Percentiles rank a stretch among this genome's conserved stretches.
phyloP scores from a whole-genome alignment of 2,113 vertebrate genomes.

The Bagarius yarrelli region DNA sequence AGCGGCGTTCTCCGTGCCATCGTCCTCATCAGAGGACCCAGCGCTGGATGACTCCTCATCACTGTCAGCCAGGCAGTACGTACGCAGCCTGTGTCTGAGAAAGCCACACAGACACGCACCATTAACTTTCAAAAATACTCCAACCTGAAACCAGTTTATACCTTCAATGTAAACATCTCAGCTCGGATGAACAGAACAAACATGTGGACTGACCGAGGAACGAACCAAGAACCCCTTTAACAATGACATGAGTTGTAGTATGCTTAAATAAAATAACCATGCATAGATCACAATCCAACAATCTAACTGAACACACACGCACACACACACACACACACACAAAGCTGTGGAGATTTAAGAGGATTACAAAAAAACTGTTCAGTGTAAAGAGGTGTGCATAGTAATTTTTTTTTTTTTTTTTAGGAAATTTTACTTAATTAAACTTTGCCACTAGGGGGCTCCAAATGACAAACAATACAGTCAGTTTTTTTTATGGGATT shows the following conservation, averaged over 20 bases:
- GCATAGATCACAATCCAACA: not conserved
- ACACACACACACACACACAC: not conserved
- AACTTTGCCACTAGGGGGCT: not conserved
- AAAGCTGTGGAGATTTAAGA: not conserved
- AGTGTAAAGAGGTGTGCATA: not conserved
- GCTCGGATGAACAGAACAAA: not conserved
- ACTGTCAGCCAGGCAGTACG: constrained; percentile 92
- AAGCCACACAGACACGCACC: constrained; percentile 45
- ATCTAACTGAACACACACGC: not conserved
- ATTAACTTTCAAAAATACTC: not conserved
- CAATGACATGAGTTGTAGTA: not conserved
- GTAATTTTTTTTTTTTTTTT: not conserved
- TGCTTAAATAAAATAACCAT: not conserved
- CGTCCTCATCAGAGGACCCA: constrained; percentile 95
- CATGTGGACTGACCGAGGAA: not conserved
- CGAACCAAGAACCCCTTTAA: not conserved
- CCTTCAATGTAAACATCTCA: not conserved
- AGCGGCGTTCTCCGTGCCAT: constrained; percentile 53
- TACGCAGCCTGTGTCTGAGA: constrained; percentile 80
- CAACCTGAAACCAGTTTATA: not conserved
- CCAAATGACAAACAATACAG: not conserved
- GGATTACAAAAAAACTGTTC: not conserved
- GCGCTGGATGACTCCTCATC: constrained; percentile 98
- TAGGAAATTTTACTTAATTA: not conserved
- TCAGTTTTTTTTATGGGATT: not conserved